Evolutionary conservation across 2,888 invertebrate genomes (phyloP).

Genomic region (Synergus itoensis): DNA sequence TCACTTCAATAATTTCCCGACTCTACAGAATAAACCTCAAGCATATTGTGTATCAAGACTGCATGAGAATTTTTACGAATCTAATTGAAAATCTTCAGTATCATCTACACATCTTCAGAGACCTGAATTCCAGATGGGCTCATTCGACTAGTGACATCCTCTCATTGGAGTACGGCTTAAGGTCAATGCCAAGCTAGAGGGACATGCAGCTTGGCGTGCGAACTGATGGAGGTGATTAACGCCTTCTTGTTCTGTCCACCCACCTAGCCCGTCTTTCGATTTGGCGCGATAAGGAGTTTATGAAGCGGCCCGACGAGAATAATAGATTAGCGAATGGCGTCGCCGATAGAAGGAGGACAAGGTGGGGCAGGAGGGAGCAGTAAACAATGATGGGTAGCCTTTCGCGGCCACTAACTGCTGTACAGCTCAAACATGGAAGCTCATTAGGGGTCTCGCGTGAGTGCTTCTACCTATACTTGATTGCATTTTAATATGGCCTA

Average conservation of each 20-base stretch:
- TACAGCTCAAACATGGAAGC: constrained; percentile 71
- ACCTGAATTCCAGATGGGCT: constrained; percentile 33
- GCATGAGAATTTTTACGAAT: background rate
- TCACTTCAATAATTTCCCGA: background rate
- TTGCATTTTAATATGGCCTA: constrained; percentile 73
- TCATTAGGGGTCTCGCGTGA: constrained; percentile 74
- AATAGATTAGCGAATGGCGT: constrained; percentile 69
- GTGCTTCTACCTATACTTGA: constrained; percentile 71
- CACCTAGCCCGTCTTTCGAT: constrained; percentile 56
- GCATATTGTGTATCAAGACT: background rate
- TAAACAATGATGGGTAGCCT: constrained; percentile 73
- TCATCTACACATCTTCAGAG: no score
- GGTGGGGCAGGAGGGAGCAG: constrained; percentile 54
- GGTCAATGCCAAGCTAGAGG: constrained; percentile 34
- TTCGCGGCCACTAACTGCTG: constrained; percentile 65
- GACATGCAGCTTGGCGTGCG: constrained; percentile 43
- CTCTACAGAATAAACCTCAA: background rate
- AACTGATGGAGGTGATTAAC: constrained; percentile 67
- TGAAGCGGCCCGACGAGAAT: constrained; percentile 71
- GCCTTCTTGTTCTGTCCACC: constrained; percentile 68
- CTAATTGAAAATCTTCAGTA: background rate
- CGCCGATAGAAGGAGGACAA: constrained; percentile 45
- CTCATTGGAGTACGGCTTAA: constrained; percentile 6
- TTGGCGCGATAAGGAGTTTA: constrained; percentile 67
- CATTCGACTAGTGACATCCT: constrained; percentile 20